Conservation (phyloP, 2,113 vertebrate species). For the Puffinus mauretanicus region DNA sequence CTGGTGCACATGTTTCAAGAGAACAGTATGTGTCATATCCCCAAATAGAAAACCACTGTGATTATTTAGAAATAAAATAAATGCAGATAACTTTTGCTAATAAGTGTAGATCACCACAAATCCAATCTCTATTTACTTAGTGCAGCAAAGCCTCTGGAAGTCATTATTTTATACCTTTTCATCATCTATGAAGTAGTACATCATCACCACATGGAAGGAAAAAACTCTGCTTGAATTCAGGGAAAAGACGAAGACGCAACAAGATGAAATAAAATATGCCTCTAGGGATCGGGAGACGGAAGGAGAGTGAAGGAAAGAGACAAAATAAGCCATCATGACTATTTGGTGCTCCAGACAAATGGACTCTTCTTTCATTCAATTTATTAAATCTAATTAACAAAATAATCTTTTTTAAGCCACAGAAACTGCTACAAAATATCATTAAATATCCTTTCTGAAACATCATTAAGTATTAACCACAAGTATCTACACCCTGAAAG, state of each 20-base stretch:
- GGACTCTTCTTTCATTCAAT: not conserved
- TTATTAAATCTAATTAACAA: conserved; percentile 20
- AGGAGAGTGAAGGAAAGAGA: not conserved
- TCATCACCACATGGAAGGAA: not conserved
- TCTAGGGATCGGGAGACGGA: not conserved
- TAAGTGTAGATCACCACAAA: not conserved
- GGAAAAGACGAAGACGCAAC: not conserved
- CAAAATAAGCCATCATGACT: not conserved
- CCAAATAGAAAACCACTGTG: not conserved
- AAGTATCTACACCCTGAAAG: not conserved
- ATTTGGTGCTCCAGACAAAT: not conserved
- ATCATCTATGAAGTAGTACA: not conserved
- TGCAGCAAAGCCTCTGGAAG: not conserved
- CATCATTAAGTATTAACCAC: not conserved
- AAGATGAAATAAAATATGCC: not conserved
- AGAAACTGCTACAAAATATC: not conserved
- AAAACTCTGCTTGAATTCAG: not conserved
- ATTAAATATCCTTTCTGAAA: not conserved
- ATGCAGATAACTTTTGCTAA: not conserved
- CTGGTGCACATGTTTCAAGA: not conserved
- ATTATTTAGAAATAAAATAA: not conserved
- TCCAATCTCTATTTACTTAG: not conserved
- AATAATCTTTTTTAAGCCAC: not conserved
- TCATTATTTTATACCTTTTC: not conserved
- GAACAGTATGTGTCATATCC: not conserved